Base-by-base conservation (phyloP, 2,797 vertebrate species). In the Gymnoscopelus microlampas region DNA sequence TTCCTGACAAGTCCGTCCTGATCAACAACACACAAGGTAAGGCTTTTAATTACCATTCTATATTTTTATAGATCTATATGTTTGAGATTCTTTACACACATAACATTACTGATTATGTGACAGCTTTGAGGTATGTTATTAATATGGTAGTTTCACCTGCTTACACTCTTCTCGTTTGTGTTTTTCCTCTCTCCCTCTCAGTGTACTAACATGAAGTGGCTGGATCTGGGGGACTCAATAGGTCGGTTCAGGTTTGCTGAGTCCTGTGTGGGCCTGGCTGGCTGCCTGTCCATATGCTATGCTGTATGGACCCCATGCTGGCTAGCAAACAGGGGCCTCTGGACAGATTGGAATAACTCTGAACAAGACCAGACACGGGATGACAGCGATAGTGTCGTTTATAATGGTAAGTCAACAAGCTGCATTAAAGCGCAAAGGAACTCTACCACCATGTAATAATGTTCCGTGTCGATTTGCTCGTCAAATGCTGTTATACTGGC, bases 291-390 rank as follows among this genome's bases (percentile, higher is more conserved):
- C 63, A 85, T 95, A 67, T 68, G 69, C 72, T 94, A 88, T 0
- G 90, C 94, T 0, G 89, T 94, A 54, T 94, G 88, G 81, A 88
- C 88, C 2, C 89, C 93, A 0, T 86, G 53, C 69, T 95, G 94
- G 94, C 72, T 94, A 60, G 87, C 86, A 5, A 68, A 80, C 6
- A 11, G 2, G 23, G 92, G 94, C 47, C 87, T 94, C 47, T 95
- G 94, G 94, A 53, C 78, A 0, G 47, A 75, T 7, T 78, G 78
- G 84, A 91, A 90, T 39, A 19, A 63, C 58, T 77, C 78, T 12
- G 53, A 76, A 73, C 65, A 63, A 61, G 71, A 88, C 71, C 60
- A 66, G 60, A 51, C 9, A 0, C 47, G 13, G 12, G 64, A 53
- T 49, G 39, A 2, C n/a, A 66, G 61, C 26, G 67, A 68, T 0